Evolutionary conservation across 2,797 vertebrate genomes (phyloP).

Genomic region (Miichthys miiuy): DNA sequence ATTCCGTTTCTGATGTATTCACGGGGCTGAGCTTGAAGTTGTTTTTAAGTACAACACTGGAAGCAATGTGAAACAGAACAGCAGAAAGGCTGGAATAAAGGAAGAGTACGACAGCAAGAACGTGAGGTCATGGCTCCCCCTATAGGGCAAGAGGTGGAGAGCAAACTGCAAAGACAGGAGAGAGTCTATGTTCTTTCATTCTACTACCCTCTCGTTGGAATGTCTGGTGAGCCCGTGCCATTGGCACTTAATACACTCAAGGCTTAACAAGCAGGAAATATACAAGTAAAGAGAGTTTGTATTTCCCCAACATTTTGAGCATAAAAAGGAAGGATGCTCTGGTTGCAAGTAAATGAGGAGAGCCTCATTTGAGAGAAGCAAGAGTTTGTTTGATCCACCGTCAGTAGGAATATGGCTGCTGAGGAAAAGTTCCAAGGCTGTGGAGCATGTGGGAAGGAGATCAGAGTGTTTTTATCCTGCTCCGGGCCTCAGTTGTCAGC

Average conservation of each 20-base stretch:
- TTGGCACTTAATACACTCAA: conserved; percentile 42
- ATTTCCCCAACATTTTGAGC: conserved; percentile 36
- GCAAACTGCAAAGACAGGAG: conserved; percentile 17
- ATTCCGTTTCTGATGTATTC: conserved; percentile 58
- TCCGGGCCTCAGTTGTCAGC: conserved; percentile 65
- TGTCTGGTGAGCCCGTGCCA: conserved; percentile 42
- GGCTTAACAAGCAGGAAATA: conserved; percentile 53
- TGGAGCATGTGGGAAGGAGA: conserved; percentile 66
- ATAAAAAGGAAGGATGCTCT: conserved; percentile 37
- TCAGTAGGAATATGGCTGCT: conserved; percentile 60
- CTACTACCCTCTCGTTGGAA: conserved; percentile 17
- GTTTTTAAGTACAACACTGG: conserved; percentile 54
- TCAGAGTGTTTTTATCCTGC: conserved; percentile 69
- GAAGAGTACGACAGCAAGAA: conserved; percentile 37
- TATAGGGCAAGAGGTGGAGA: conserved; percentile 70
- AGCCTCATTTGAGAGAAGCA: conserved; percentile 30
- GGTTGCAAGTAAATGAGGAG: conserved; percentile 48
- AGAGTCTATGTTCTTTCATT: conserved; percentile 41
- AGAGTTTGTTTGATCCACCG: conserved; percentile 63
- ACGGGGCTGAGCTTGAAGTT: conserved; percentile 26
- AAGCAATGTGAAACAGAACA: conserved; percentile 48
- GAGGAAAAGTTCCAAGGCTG: conserved; percentile 58
- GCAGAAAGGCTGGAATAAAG: conserved; percentile 27
- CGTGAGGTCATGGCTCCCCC: conserved; percentile 86
- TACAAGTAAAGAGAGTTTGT: conserved; percentile 30